Evolutionary conservation across 2,888 invertebrate species (phyloP).

Genomic region (Oligia latruncula): DNA sequence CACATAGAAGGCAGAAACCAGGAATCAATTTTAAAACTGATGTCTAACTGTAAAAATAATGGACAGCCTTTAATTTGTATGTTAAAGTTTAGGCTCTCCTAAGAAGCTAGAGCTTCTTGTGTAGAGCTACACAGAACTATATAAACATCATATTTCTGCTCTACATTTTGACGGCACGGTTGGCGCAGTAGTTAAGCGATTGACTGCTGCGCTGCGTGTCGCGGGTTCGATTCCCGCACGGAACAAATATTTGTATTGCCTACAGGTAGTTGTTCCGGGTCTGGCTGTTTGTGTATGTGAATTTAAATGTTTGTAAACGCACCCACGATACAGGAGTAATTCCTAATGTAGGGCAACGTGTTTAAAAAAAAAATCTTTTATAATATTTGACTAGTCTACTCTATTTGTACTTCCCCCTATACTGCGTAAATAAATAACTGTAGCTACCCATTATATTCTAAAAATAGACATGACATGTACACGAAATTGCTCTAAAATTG

Average conservation of each 20-base stretch:
- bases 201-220: too few relatives aligned
- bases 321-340: too few relatives aligned
- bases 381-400: not conserved
- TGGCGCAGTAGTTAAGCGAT: too few relatives aligned
- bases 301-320: too few relatives aligned
- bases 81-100: not conserved
- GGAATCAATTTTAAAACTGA: not conserved
- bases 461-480: constrained; percentile 4
- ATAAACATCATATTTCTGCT: too few relatives aligned
- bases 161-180: too few relatives aligned
- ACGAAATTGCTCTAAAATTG: constrained; percentile 11
- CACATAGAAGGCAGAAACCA: not conserved
- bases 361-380: too few relatives aligned
- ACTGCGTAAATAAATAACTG: not conserved
- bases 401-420: not conserved
- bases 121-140: not conserved
- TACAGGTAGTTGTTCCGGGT: too few relatives aligned
- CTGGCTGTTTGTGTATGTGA: too few relatives aligned
- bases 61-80: not conserved
- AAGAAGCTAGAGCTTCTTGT: not conserved
- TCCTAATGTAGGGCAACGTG: too few relatives aligned
- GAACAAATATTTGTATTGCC: too few relatives aligned
- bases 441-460: not conserved
- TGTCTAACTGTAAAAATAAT: not conserved
- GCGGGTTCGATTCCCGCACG: too few relatives aligned